phyloP scores from a whole-genome alignment of 2,888 invertebrate species.

The Odontocolon sp. region DNA sequence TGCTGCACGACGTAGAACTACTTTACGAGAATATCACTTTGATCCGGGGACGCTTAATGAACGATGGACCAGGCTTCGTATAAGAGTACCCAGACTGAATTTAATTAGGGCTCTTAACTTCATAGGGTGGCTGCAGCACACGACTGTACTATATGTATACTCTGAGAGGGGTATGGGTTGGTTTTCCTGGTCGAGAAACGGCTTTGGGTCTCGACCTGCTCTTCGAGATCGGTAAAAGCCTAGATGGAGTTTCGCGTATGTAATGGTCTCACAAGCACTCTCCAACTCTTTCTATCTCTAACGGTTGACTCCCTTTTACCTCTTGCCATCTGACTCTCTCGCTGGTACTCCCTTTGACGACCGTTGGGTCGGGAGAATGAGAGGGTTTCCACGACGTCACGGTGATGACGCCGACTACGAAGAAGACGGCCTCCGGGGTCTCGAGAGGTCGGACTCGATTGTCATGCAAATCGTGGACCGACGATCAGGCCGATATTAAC shows the following conservation, averaged over 20 bases:
- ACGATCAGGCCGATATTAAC: slow-evolving; percentile 70
- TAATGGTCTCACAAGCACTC: slow-evolving; percentile 41
- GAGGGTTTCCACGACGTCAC: slow-evolving; percentile 51
- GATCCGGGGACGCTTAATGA: slow-evolving; percentile 78
- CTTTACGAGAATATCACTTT: slow-evolving; percentile 78
- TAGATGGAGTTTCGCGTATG: slow-evolving; percentile 47
- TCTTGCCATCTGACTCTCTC: slow-evolving; percentile 1
- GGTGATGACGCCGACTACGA: slow-evolving; percentile 54
- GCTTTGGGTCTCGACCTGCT: slow-evolving; percentile 27
- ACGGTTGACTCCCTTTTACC: slow-evolving; percentile 8
- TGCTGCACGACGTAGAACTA: slow-evolving; percentile 70
- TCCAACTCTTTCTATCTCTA: slow-evolving; percentile 37
- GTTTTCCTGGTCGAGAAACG: neutral
- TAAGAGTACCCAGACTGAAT: slow-evolving; percentile 78
- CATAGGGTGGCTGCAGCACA: slow-evolving; percentile 53
- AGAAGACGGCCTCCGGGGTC: slow-evolving; percentile 51
- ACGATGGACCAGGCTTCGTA: slow-evolving; percentile 72
- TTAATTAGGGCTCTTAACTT: slow-evolving; percentile 79
- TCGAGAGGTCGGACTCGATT: slow-evolving; percentile 66
- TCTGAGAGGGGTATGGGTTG: slow-evolving; percentile 3
- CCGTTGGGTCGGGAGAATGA: slow-evolving; percentile 26
- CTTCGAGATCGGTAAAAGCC: slow-evolving; percentile 54
- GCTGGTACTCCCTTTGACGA: slow-evolving; percentile 49
- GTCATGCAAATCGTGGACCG: slow-evolving; percentile 74
- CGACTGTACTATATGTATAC: slow-evolving; percentile 38